These are phyloP conservation scores for Phaenicophaeus curvirostris DNA, from an alignment of 2,797 vertebrate genomes.

Conservation along the genomic window DNA sequence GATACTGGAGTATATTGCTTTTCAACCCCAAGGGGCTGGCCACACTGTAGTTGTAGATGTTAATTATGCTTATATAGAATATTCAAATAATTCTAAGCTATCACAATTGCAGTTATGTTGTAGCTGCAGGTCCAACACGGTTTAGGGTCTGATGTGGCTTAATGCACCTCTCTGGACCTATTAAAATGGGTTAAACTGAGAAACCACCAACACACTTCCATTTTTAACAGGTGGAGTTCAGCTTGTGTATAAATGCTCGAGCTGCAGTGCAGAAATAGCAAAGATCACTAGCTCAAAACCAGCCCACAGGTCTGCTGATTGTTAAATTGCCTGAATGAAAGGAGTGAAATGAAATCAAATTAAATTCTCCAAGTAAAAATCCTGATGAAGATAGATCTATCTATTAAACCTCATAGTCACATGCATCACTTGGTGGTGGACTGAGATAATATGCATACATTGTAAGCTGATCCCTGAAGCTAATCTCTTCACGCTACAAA, in stretches of 20 bases:
- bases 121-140: background rate
- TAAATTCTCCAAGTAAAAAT: background rate
- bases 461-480: background rate
- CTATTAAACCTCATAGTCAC: background rate
- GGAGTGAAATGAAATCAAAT: background rate
- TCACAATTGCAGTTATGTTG: accelerated
- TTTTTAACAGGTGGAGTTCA: background rate
- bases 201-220: background rate
- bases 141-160: background rate
- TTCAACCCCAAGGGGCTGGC: background rate
- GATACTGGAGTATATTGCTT: background rate
- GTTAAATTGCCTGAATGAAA: background rate
- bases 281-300: background rate
- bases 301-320: background rate
- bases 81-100: background rate
- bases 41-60: background rate
- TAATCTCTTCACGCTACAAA: background rate
- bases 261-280: background rate
- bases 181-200: background rate
- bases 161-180: background rate
- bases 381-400: background rate
- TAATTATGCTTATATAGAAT: background rate
- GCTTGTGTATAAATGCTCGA: background rate
- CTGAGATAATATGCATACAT: background rate
- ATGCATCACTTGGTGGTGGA: background rate